Conservation (phyloP, 2,113 vertebrate species). For the Probosciger aterrimus region DNA sequence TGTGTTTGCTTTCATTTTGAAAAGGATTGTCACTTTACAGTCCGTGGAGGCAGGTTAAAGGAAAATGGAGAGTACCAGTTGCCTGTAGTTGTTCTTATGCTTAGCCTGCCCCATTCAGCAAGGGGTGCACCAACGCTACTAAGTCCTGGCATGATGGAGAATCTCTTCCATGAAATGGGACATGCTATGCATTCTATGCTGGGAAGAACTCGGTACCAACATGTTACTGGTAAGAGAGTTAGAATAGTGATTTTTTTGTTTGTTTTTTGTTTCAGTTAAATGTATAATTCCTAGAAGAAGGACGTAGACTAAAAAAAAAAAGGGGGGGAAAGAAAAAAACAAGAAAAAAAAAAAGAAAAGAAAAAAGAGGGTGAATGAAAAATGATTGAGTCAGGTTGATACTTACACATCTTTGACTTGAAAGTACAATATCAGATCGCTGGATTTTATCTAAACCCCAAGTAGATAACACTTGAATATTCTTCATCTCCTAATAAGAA, state of each 20-base stretch:
- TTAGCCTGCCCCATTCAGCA: slow-evolving; percentile 85
- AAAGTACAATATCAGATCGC: not conserved
- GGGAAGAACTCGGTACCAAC: slow-evolving; percentile 93
- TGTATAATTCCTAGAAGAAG: not conserved
- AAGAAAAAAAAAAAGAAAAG: not conserved
- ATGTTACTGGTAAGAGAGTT: slow-evolving; percentile 85
- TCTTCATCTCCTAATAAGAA: not conserved
- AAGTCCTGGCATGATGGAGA: slow-evolving; percentile 96
- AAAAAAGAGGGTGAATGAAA: not conserved
- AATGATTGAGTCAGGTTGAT: not conserved
- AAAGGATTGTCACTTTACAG: slow-evolving; percentile 98
- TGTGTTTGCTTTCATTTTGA: not conserved
- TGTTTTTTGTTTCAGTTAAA: not conserved
- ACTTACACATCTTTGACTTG: not conserved
- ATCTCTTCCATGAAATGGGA: slow-evolving; percentile 99
- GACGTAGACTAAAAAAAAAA: not conserved
- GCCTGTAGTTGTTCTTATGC: slow-evolving; percentile 95
- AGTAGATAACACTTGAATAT: not conserved
- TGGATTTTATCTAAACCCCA: not conserved
- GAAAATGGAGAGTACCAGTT: slow-evolving; percentile 89
- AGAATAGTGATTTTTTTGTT: not conserved
- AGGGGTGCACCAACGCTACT: slow-evolving; percentile 81
- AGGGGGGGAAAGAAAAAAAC: not conserved
- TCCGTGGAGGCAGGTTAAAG: slow-evolving; percentile 87
- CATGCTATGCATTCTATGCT: slow-evolving; percentile 99